phyloP scores from a whole-genome alignment of 2,797 vertebrate genomes.

The Nothura maculosa region DNA sequence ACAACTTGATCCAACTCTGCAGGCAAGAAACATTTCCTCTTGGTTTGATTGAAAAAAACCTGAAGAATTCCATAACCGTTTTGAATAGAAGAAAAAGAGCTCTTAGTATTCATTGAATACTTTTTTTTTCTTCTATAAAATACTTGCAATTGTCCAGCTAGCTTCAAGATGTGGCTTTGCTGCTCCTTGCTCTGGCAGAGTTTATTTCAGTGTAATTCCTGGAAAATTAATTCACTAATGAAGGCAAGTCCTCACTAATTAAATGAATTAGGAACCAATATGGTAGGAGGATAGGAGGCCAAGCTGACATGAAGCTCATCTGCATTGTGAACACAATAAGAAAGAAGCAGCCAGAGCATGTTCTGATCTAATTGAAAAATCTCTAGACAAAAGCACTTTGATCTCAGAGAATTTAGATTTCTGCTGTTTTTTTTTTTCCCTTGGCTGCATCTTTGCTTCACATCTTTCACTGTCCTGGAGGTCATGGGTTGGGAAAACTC shows the following conservation, averaged over 20 bases:
- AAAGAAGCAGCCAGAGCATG: slow-evolving; percentile 15
- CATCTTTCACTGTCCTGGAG: slow-evolving; percentile 3
- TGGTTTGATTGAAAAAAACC: not conserved
- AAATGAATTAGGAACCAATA: slow-evolving; percentile 21
- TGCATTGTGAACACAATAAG: not conserved
- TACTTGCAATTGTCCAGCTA: not conserved
- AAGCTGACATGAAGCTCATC: slow-evolving; percentile 52
- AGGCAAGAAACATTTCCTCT: not conserved
- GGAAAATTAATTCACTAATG: slow-evolving; percentile 47
- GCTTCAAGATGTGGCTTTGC: not conserved
- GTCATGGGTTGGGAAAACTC: not conserved
- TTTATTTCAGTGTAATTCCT: slow-evolving; percentile 7
- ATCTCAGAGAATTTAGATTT: not conserved
- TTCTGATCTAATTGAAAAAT: slow-evolving; percentile 41
- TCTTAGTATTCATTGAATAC: not conserved
- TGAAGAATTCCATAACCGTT: not conserved
- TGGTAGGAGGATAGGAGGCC: slow-evolving; percentile 4
- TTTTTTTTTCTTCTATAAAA: not conserved
- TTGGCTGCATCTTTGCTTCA: not conserved
- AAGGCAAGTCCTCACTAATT: slow-evolving; percentile 30
- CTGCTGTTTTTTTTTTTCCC: not conserved
- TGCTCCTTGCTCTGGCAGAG: not conserved
- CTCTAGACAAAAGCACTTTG: slow-evolving; percentile 39
- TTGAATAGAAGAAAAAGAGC: not conserved
- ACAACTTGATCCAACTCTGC: not conserved